Percentiles rank a stretch among this genome's conserved stretches.
Evolutionary conservation across 1,140 invertebrate species (phyloP).

Genomic region (Heliconius congener): DNA sequence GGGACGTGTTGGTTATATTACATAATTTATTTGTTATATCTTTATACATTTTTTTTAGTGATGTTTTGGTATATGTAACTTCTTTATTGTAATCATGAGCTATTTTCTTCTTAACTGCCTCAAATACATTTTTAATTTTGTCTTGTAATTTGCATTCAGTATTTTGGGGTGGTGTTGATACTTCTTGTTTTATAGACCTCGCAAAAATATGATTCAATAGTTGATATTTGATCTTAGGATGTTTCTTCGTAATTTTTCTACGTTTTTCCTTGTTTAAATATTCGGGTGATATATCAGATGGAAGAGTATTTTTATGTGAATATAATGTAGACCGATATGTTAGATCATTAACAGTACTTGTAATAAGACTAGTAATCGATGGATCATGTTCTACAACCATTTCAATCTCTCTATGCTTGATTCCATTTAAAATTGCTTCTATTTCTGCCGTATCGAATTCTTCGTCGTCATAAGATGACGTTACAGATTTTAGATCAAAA

Average conservation of each 20-base stretch:
- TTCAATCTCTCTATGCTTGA: slow-evolving; percentile 55
- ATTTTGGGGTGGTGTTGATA: slow-evolving; percentile 43
- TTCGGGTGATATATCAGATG: not conserved
- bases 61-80: slow-evolving; percentile 41
- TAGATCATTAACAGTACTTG: slow-evolving; percentile 52
- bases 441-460: slow-evolving; percentile 49
- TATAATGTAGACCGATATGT: slow-evolving; percentile 41
- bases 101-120: slow-evolving; percentile 55
- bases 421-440: slow-evolving; percentile 53
- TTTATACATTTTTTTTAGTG: slow-evolving; percentile 34
- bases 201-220: slow-evolving; percentile 12
- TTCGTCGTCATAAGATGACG: slow-evolving; percentile 27
- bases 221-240: slow-evolving; percentile 4
- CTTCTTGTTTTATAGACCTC: slow-evolving; percentile 50
- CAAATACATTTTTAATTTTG: slow-evolving; percentile 54
- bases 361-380: slow-evolving; percentile 48
- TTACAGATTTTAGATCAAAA: slow-evolving; percentile 15
- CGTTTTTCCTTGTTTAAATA: not conserved
- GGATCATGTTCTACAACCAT: slow-evolving; percentile 49
- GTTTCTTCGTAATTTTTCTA: not conserved
- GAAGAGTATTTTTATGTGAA: slow-evolving; percentile 1
- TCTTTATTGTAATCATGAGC: slow-evolving; percentile 46
- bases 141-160: slow-evolving; percentile 52
- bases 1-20: slow-evolving; percentile 33
- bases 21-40: slow-evolving; percentile 30